Evolutionary conservation across 1,140 invertebrate genomes (phyloP).

Genomic region (Calosoma granatense): DNA sequence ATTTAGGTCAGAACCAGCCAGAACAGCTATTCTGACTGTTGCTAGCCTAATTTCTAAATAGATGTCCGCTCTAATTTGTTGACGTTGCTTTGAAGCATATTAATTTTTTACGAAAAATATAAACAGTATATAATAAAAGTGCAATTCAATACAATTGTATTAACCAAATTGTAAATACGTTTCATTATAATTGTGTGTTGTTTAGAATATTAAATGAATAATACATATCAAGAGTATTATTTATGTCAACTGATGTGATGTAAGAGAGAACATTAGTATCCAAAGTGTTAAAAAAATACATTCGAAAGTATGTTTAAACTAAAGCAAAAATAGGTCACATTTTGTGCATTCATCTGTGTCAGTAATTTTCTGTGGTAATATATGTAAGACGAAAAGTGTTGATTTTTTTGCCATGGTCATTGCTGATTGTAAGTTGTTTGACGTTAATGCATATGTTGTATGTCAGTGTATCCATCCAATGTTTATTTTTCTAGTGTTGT

Average conservation of each 20-base stretch:
- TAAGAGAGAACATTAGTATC: background rate
- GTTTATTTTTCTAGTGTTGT: background rate
- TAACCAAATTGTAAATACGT: slow-evolving; percentile 6
- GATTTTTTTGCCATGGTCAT: no score
- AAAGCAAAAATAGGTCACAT: background rate
- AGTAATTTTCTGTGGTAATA: no score
- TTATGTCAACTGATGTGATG: slow-evolving; percentile 1
- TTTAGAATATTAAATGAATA: no score
- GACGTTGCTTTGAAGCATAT: slow-evolving; percentile 9
- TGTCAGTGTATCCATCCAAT: no score
- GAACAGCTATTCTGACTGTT: slow-evolving; percentile 15
- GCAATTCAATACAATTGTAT: no score
- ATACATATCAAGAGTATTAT: no score
- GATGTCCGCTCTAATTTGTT: background rate
- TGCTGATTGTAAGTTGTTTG: no score
- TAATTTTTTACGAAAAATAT: no score
- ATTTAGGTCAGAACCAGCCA: slow-evolving; percentile 17
- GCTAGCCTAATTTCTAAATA: slow-evolving; percentile 10
- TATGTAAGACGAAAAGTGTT: no score
- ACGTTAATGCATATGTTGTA: no score
- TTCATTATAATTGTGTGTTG: background rate
- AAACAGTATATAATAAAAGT: no score
- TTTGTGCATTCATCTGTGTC: background rate
- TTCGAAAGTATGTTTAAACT: slow-evolving; percentile 4
- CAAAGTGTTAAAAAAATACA: background rate